Percentiles rank a stretch among this genome's conserved stretches.
phyloP scores from a whole-genome alignment of 2,888 invertebrate genomes.

The Conchocele bisecta region DNA sequence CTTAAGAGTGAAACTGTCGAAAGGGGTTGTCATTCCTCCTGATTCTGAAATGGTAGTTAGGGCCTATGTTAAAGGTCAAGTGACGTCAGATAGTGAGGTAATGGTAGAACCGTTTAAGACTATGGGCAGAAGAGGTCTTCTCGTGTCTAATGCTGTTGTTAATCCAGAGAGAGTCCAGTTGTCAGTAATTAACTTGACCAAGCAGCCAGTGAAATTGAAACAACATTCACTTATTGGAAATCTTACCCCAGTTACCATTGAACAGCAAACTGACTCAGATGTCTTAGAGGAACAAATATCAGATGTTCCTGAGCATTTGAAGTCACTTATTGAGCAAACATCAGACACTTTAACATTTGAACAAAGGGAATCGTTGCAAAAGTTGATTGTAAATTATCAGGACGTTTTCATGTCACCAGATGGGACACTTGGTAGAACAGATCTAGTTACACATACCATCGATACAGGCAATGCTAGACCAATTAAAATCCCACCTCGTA shows the following conservation, averaged over 20 bases:
- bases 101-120: conserved; percentile 3
- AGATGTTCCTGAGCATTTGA: not conserved
- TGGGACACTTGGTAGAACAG: no score
- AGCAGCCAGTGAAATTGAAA: not conserved
- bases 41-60: conserved; percentile 11
- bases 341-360: not conserved
- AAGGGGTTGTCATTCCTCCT: conserved; percentile 11
- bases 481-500: conserved; percentile 17
- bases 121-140: not conserved
- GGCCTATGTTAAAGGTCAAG: not conserved
- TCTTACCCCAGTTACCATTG: not conserved
- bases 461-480: conserved; percentile 9
- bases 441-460: no score
- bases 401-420: not conserved
- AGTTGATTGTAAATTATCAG: not conserved
- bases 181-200: not conserved
- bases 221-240: not conserved
- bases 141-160: conserved; percentile 3
- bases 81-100: not conserved
- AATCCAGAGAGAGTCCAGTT: not conserved
- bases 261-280: no score
- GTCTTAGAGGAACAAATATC: no score
- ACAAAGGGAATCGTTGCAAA: not conserved
- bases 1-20: conserved; percentile 2
- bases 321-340: not conserved